A percentile compares a stretch with the other conserved stretches of the same genome.
phyloP scores from a whole-genome alignment of 2,113 vertebrate genomes.

The Cromileptes altivelis region DNA sequence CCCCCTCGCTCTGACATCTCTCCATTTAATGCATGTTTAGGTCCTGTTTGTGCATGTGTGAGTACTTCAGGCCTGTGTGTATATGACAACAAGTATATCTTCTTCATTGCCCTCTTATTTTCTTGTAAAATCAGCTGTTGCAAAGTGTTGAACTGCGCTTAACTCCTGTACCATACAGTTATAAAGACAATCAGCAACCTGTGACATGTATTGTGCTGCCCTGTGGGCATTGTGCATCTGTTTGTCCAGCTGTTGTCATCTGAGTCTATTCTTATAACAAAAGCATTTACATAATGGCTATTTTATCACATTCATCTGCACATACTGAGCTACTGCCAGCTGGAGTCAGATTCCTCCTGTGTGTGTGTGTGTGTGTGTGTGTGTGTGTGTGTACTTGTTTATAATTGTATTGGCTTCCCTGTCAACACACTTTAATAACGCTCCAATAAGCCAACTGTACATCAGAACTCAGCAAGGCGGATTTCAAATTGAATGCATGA shows the following conservation, averaged over 20 bases:
- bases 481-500: neutral
- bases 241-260: constrained; percentile 25
- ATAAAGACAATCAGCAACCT: neutral
- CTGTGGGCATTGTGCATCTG: neutral
- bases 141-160: neutral
- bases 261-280: constrained; percentile 13
- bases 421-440: constrained; percentile 41
- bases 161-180: neutral
- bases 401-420: constrained; percentile 20
- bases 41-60: too few relatives aligned
- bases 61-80: too few relatives aligned
- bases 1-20: too few relatives aligned
- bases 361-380: neutral
- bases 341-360: neutral
- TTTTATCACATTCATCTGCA: neutral
- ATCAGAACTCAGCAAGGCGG: neutral
- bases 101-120: neutral
- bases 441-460: neutral
- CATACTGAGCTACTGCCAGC: neutral
- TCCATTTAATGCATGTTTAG: too few relatives aligned
- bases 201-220: neutral
- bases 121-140: neutral
- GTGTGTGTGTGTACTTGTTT: neutral
- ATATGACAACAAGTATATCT: too few relatives aligned
- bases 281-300: neutral